Evolutionary conservation across 2,113 vertebrate genomes (phyloP).

Genomic region (Phrynocephalus versicolor): DNA sequence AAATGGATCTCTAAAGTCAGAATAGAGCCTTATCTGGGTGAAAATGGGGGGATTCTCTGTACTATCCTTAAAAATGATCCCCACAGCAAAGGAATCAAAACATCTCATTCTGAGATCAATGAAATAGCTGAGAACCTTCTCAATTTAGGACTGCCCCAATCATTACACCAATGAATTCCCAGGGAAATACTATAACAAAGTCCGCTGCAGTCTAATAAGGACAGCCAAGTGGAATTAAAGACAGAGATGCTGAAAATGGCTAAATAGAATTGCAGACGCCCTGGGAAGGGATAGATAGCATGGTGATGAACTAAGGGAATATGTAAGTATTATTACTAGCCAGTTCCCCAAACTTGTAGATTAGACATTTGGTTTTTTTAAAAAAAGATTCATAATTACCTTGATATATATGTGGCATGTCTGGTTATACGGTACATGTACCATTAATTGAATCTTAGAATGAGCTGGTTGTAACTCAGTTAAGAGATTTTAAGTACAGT

Average conservation of each 20-base stretch:
- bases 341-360: not conserved
- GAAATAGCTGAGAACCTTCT: too few species aligned
- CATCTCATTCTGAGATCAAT: not conserved
- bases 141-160: too few species aligned
- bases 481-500: too few species aligned
- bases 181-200: not conserved
- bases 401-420: not conserved
- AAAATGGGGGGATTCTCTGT: not conserved
- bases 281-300: not conserved
- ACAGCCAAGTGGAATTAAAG: not conserved
- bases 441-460: not conserved
- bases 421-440: not conserved
- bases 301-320: not conserved
- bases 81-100: too few species aligned
- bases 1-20: not conserved
- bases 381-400: not conserved
- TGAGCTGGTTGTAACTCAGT: too few species aligned
- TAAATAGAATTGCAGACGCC: not conserved
- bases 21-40: not conserved
- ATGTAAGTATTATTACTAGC: not conserved
- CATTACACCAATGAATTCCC: accelerated
- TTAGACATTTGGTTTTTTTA: not conserved
- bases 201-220: accelerated
- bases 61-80: not conserved
- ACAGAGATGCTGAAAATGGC: not conserved